Evolutionary conservation across 1,140 invertebrate species (phyloP), one percentile per base, ranked within the genome.

Genomic region (Physella acuta): DNA sequence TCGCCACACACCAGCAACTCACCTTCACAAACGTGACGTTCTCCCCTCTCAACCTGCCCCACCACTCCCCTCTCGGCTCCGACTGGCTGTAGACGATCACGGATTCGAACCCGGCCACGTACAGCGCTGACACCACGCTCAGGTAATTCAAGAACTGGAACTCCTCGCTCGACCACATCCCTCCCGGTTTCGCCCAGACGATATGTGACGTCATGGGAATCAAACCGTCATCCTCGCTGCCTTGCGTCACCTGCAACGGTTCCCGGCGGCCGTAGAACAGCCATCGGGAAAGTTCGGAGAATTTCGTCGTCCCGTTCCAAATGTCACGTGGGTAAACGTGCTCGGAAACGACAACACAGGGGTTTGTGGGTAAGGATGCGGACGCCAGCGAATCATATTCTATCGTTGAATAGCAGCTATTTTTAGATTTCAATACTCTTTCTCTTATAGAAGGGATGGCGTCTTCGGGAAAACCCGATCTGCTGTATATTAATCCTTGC

Each of bases 11-110:
- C n/a, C 53, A 56, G 26, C 14, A 16, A 26, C 14, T 56, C 30
- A 59, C 64, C 16, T 24, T 52, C 8, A 75, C 62, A 44, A 73
- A 71, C 0, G 65, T 62, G 1, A 73, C 74, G 34, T 71, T 73
- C 31, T 72, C 71, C 20, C 39, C 31, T 0, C 11, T 5, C 20
- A 72, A 31, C 37, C 17, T 11, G 2, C 49, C 30, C 71, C 71
- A 72, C 66, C 66, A 72, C 4, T 33, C 2, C 4, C 71, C 71
- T 4, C 17, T 14, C 8, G 66, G 66, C 17, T 44, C 51, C 1
- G 33, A 16, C 20, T 63, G 34, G n/a, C 65, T 66, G 26, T 72
- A 66, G 37, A 72, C 52, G 28, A 68, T 68, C 51, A 69, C 66
- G 51, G 33, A 53, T 30, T 65, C 26, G 14, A 72, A 65, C 2